Base-by-base conservation (phyloP, 2,797 vertebrate species). In the Parauchenoglanis punctatus region DNA sequence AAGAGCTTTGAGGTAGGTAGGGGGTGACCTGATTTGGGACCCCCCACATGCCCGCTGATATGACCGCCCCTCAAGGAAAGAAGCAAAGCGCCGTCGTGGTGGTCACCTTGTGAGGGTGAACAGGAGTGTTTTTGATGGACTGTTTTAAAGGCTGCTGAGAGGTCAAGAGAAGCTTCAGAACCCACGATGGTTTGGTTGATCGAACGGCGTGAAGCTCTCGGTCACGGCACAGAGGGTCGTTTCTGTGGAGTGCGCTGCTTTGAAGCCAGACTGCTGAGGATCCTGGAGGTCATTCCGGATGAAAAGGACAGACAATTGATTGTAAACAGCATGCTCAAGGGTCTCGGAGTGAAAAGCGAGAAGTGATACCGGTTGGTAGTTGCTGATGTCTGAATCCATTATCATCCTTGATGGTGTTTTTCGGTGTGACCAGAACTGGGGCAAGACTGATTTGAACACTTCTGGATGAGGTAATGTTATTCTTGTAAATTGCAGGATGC, bases 81-180 rank as follows among this genome's bases (percentile, higher is more conserved):
- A 82, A 65, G 40, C 77, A 59, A 23, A 23, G 28, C 10, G 4
- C 7, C 3, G 46, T n/a, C 25, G 20, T 28, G 52, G 75, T 56
- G 49, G 46, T 3, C 40, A 3, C 31, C 61, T 68, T 67, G 56
- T 44, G 8, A 68, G 18, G 4, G 63, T 54, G n/a, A 20, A 35
- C 10, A 83, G 28, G 15, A 35, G 28, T 11, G 13, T 65, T 44
- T 82, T 20, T 83, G 63, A 68, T 35, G n/a, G 56, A 58, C n/a
- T 13, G 35, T n/a, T 65, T 49, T n/a, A 67, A 31, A 65, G 46
- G 46, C 65, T 83, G 49, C 63, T 35, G 46, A 35, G 81, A 70
- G 81, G 63, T 83, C 81, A 83, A 68, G 44, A 83, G 28, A 35
- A 83, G 20, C 49, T 25, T 35, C 81, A 56, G 46, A 67, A 54